Base-by-base conservation (phyloP, 2,797 vertebrate species). In the Siniperca scherzeri region DNA sequence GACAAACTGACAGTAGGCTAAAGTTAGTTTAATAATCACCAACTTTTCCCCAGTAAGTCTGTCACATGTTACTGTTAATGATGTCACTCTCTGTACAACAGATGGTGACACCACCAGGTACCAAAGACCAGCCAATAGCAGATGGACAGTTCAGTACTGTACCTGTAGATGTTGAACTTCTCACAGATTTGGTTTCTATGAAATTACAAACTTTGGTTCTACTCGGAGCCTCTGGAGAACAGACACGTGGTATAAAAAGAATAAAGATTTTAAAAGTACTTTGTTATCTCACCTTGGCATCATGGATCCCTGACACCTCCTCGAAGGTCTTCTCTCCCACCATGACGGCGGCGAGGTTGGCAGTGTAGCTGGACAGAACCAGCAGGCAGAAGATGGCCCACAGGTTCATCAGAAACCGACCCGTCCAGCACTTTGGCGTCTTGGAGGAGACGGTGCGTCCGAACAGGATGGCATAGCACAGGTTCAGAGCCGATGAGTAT, bases 311-410 rank as follows among this genome's bases (percentile, higher is more conserved):
- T 0, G 97, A 97, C 53, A 99, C 95, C 73, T 97, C 97, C 89
- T 98, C 97, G 0, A 98, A 98, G 38, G 97, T 97, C 91, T 98
- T 98, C 88, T 98, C 98, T 2, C 98, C 97, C 0, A 98, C 98
- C 97, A 99, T 98, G 83, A 98, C 97, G 0, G 98, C 97, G 0
- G 98, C 98, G 6, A 99, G 95, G 89, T 98, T 98, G 89, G 98
- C 98, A 0, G 97, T 98, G 93, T 98, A 98, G 92, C 97, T 98
- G 82, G 97, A 98, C 74, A 99, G 96, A 89, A 98, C 97, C n/a
- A 99, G 93, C 88, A 98, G 95, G 89, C 98, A 98, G 94, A 98
- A 98, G 85, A 98, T 97, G 84, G 98, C 97, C 97, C 98, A 98
- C 73, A 99, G 96, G 93, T 98, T 98, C 98, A 99, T 98, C 71